Percentiles rank a stretch among this genome's conserved stretches.
phyloP scores from a whole-genome alignment of 2,113 vertebrate genomes.

The Ellobius talpinus region DNA sequence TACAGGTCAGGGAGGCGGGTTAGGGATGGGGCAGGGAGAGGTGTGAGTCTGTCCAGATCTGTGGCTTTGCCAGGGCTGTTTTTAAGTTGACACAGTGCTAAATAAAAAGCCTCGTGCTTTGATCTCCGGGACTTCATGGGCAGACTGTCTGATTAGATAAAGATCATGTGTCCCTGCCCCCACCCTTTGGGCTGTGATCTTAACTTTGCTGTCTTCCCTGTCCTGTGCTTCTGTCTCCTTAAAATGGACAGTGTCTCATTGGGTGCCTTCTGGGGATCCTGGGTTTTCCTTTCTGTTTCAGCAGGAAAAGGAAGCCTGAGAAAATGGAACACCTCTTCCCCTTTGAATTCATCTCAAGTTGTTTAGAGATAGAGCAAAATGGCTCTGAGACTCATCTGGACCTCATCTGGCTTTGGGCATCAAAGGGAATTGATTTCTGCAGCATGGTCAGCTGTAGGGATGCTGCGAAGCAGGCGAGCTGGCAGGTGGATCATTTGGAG shows the following conservation, averaged over 20 bases:
- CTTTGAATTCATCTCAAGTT: constrained; percentile 69
- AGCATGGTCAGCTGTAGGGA: constrained; percentile 63
- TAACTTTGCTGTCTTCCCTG: constrained; percentile 76
- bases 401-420: constrained; percentile 75
- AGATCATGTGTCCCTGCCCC: constrained; percentile 72
- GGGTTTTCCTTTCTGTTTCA: constrained; percentile 70
- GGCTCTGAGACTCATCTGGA: constrained; percentile 76
- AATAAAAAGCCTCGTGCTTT: constrained; percentile 86
- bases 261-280: constrained; percentile 37
- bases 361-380: constrained; percentile 73
- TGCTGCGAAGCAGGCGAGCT: neutral
- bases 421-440: constrained; percentile 76
- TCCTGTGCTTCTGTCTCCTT: constrained; percentile 48
- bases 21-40: constrained; percentile 45
- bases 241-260: constrained; percentile 48
- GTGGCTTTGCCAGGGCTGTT: constrained; percentile 86
- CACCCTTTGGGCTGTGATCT: constrained; percentile 87
- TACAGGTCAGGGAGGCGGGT: constrained; percentile 63
- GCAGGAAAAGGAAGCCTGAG: constrained; percentile 70
- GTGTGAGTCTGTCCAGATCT: constrained; percentile 77
- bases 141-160: constrained; percentile 89
- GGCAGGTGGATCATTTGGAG: constrained; percentile 68
- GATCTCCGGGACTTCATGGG: constrained; percentile 87
- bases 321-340: neutral
- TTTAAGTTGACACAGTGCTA: constrained; percentile 87